Percentiles rank a stretch among this genome's conserved stretches.
Conservation (phyloP, 35 echinoderm and acorn worm species). For the Apostichopus japonicus region DNA sequence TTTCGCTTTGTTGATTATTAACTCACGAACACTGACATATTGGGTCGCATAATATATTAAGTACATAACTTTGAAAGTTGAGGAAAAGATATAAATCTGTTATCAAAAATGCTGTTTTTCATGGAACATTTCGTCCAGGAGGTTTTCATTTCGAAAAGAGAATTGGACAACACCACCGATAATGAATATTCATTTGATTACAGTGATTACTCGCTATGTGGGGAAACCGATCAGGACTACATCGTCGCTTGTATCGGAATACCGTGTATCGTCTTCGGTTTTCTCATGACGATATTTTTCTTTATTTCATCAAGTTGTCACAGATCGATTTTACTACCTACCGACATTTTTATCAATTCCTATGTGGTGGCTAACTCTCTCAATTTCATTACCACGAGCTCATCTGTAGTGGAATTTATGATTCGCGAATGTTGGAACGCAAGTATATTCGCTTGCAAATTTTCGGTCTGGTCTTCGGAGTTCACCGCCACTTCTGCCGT, state of each 20-base stretch:
- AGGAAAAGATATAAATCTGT: neutral
- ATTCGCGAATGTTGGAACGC: slow-evolving; percentile 25
- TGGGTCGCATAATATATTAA: too few relatives aligned
- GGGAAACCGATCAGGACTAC: neutral
- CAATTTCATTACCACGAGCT: neutral
- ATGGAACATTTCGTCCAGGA: neutral
- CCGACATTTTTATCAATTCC: neutral
- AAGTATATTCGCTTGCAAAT: neutral
- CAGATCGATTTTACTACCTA: neutral
- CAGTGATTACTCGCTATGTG: neutral
- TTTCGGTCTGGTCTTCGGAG: slow-evolving; percentile 6
- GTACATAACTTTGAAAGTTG: too few relatives aligned
- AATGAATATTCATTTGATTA: neutral
- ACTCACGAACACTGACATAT: neutral
- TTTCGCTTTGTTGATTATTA: neutral
- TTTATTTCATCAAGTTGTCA: neutral
- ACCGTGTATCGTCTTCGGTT: slow-evolving; percentile 26
- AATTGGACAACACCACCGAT: neutral
- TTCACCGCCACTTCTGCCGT: slow-evolving; percentile 7
- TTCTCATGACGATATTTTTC: neutral
- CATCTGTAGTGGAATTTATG: neutral
- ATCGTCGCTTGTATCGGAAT: neutral
- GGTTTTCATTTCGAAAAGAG: neutral
- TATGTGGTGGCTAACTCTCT: neutral
- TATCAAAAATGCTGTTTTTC: neutral